A percentile compares a stretch with the other conserved stretches of the same genome.
Evolutionary conservation across 2,888 invertebrate species (phyloP).

Genomic region (Gnatocerus cornutus): DNA sequence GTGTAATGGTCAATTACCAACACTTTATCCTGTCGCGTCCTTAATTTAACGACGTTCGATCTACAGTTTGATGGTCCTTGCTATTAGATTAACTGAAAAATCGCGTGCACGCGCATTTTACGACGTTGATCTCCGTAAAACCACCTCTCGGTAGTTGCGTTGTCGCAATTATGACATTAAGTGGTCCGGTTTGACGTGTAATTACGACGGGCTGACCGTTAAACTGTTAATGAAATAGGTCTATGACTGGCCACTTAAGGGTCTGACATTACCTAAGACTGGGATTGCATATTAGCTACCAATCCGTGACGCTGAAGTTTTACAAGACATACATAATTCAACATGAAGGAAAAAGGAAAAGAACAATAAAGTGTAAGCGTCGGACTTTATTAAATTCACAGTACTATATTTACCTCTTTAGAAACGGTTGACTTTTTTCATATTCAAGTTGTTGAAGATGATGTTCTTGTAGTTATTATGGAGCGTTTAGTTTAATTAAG

Average conservation of each 20-base stretch:
- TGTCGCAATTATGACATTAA: constrained; percentile 45
- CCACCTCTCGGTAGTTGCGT: constrained; percentile 27
- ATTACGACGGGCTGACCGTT: constrained; percentile 35
- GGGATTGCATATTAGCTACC: neutral
- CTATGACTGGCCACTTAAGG: constrained; percentile 28
- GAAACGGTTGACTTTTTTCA: constrained; percentile 34
- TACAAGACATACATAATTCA: constrained; percentile 24
- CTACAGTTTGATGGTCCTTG: neutral
- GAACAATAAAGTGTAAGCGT: constrained; percentile 27
- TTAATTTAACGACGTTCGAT: no score
- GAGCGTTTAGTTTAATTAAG: constrained; percentile 37
- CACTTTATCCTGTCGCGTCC: no score
- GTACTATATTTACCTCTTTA: constrained; percentile 19
- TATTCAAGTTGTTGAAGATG: neutral
- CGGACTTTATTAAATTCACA: constrained; percentile 27
- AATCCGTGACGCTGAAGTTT: constrained; percentile 30
- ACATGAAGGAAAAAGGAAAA: constrained; percentile 5
- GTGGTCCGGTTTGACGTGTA: constrained; percentile 42
- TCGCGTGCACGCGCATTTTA: constrained; percentile 18
- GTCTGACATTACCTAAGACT: constrained; percentile 19
- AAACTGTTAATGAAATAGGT: constrained; percentile 41
- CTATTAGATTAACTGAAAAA: constrained; percentile 28
- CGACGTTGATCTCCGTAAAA: constrained; percentile 18
- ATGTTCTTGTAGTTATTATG: constrained; percentile 20
- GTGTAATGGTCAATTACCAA: no score